phyloP scores from a whole-genome alignment of 2,113 vertebrate genomes.

The Dromiciops gliroides region DNA sequence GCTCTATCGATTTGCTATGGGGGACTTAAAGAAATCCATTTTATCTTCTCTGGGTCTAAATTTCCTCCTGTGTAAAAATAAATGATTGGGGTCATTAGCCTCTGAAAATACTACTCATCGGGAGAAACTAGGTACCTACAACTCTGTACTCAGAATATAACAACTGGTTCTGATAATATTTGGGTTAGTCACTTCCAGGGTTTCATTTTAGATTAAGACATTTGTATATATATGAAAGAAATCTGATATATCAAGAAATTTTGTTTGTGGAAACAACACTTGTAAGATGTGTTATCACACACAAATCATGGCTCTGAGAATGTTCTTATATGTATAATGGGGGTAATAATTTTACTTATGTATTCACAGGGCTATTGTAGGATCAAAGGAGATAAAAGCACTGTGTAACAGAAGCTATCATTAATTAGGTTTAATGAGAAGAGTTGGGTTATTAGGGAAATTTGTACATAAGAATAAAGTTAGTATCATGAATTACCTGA shows the following conservation, averaged over 20 bases:
- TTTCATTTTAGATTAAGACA: not conserved
- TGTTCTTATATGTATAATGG: not conserved
- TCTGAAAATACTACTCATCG: not conserved
- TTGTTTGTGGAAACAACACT: too few species aligned
- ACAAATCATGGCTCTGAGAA: not conserved
- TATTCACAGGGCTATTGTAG: not conserved
- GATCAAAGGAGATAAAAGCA: not conserved
- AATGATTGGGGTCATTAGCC: not conserved
- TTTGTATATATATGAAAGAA: too few species aligned
- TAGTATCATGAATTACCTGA: not conserved
- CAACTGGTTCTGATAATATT: not conserved
- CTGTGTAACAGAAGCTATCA: not conserved
- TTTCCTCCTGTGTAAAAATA: not conserved
- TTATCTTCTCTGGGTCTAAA: not conserved
- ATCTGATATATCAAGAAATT: not conserved
- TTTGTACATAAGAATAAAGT: not conserved
- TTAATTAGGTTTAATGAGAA: not conserved
- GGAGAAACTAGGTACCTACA: not conserved
- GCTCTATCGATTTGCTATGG: not conserved
- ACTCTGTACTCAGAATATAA: not conserved
- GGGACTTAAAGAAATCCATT: not conserved
- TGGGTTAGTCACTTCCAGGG: not conserved
- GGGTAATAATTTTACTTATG: not conserved
- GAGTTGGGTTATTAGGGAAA: not conserved
- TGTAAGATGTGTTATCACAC: too few species aligned